Percentiles rank a stretch among this genome's conserved stretches.
Evolutionary conservation across 2,888 invertebrate genomes (phyloP).

Genomic region (Bruchidius siliquastri): DNA sequence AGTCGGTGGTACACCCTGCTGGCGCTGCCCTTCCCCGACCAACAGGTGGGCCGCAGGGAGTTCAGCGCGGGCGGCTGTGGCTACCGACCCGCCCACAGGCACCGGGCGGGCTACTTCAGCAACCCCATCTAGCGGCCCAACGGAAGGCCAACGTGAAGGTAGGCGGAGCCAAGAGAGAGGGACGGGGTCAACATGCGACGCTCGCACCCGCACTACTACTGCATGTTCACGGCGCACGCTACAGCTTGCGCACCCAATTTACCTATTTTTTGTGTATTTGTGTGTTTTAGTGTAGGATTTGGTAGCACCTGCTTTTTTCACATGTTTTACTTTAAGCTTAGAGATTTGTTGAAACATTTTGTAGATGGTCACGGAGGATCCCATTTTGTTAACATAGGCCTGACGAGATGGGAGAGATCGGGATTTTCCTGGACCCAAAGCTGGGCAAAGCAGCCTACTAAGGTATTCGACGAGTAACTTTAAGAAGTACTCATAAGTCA

Average conservation of each 20-base stretch:
- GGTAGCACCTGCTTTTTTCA: not conserved
- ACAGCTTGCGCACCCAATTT: not conserved
- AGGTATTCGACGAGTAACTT: no score
- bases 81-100: conserved; percentile 57
- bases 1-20: conserved; percentile 86
- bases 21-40: conserved; percentile 89
- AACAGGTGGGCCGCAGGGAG: conserved; percentile 84
- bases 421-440: no score
- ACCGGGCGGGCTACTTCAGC: conserved; percentile 84
- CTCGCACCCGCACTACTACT: conserved; percentile 32
- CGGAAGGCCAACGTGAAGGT: conserved; percentile 2
- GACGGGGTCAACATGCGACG: conserved; percentile 21
- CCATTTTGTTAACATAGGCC: no score
- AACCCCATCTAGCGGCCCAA: conserved; percentile 63
- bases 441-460: no score
- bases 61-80: conserved; percentile 54
- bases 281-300: not conserved
- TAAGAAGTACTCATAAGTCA: no score
- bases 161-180: not conserved
- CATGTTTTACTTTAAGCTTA: not conserved
- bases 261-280: not conserved
- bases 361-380: no score
- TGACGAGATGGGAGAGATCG: no score
- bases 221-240: conserved; percentile 20
- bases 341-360: no score